Evolutionary conservation across 2,888 invertebrate species (phyloP).

Genomic region (Leptinotarsa haldemani): DNA sequence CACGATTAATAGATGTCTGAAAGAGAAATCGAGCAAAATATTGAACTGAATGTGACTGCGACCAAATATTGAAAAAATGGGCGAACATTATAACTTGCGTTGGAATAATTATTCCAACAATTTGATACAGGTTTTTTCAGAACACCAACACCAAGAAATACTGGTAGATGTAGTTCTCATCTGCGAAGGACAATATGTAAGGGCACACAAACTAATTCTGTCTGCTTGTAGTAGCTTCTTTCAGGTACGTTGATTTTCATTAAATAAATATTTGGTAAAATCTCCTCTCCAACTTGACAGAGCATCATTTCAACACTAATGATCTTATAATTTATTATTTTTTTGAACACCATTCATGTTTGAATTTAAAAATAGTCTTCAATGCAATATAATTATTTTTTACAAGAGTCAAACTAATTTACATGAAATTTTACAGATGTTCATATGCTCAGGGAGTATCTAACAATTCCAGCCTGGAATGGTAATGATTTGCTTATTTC

Average conservation of each 20-base stretch:
- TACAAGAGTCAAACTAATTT: no score
- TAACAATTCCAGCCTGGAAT: no score
- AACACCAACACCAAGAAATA: constrained; percentile 64
- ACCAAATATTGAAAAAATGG: constrained; percentile 12
- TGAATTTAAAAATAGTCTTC: no score
- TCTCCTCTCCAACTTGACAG: no score
- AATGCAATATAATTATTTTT: no score
- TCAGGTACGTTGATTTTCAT: constrained; percentile 56
- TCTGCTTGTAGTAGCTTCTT: constrained; percentile 68
- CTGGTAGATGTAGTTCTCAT: constrained; percentile 67
- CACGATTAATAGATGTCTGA: not conserved
- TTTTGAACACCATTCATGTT: no score
- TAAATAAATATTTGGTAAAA: not conserved
- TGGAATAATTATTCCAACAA: constrained; percentile 69
- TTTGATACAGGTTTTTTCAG: constrained; percentile 65
- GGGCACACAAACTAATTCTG: constrained; percentile 68
- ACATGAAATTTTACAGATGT: no score
- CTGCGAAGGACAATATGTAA: constrained; percentile 67
- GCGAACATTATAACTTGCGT: constrained; percentile 63
- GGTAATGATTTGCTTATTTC: no score
- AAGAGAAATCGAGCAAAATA: not conserved
- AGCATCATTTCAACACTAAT: no score
- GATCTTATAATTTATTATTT: no score
- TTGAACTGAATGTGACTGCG: not conserved
- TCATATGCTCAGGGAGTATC: no score